Base-by-base conservation (phyloP, 2,113 vertebrate species). In the Rhadina sibilatrix region DNA sequence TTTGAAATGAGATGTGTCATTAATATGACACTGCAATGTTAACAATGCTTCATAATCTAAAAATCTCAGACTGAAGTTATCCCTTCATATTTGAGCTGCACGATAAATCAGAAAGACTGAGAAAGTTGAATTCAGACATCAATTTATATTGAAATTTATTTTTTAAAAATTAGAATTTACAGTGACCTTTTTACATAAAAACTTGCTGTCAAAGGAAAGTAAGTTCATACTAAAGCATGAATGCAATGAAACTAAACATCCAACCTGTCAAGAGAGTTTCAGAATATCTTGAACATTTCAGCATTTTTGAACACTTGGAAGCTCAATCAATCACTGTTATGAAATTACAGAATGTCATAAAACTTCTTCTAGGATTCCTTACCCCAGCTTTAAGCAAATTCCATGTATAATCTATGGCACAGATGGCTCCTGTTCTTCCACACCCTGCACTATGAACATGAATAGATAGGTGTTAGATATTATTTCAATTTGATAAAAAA, bases 381-480 rank as follows among this genome's bases (percentile, higher is more conserved):
- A 99, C 99, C 98, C 99, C 99, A 93, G 99, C 99, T 98, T 99
- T 99, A 75, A 99, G 99, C 86, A 99, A 98, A 98, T 99, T 99
- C 99, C 99, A 99, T 1, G 99, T 99, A 98, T 99, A 99, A 98
- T 99, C 99, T 90, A 99, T 99, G 90, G 99, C 99, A 98, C 99
- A 99, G 97, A 99, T 99, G 93, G 99, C 99, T 75, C 99, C 99
- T 27, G 99, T 99, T 97, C 99, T 98, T 98, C 99, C 99, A 98
- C 99, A 99, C 90, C 99, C 99, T 95, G 99, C 99, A 98, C 99
- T 99, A 98, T 75, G 93, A 87, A 97, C 42, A 97, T 37, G 96
- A 94, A 98, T 15, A 69, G 77, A 63, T 28, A 87, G 12, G 42
- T 31, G 42, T 93, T 86, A 96, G 70, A 66, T 78, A 46, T 57